These are phyloP conservation scores for Murina feae DNA, from an alignment of 2,113 vertebrate species.

Conservation along the genomic window DNA sequence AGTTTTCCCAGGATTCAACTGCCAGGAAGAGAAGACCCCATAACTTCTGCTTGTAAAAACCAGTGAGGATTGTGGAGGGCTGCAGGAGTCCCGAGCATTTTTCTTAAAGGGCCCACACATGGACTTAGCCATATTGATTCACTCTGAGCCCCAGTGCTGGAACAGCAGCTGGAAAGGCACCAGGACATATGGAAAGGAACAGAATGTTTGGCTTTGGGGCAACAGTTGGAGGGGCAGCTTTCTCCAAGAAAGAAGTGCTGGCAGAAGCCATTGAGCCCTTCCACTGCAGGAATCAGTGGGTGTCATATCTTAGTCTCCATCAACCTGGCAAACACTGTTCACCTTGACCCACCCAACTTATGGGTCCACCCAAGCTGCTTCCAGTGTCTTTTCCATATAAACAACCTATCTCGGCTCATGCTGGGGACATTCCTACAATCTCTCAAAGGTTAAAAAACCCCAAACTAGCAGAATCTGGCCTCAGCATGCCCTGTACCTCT, in stretches of 20 bases:
- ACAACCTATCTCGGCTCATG: neutral
- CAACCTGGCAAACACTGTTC: neutral
- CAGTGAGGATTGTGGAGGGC: neutral
- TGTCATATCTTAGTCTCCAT: neutral
- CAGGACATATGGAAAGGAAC: neutral
- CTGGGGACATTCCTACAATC: neutral
- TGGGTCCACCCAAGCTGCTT: neutral
- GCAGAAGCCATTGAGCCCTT: neutral
- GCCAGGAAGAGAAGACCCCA: neutral
- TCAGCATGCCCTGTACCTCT: neutral
- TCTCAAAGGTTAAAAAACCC: neutral
- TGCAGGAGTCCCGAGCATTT: neutral
- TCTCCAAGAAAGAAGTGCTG: neutral
- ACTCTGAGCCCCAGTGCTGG: neutral
- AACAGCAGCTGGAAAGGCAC: neutral
- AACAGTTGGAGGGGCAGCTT: neutral
- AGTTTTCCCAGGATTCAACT: neutral
- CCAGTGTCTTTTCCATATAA: neutral
- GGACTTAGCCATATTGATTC: neutral
- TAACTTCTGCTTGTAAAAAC: neutral
- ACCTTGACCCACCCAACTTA: neutral
- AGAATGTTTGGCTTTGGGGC: neutral
- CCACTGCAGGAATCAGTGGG: neutral
- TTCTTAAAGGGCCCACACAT: neutral
- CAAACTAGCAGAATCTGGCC: neutral